These are phyloP conservation scores for Coecobrya sp. DNA, from an alignment of 2,888 invertebrate species.

Conservation along the genomic window DNA sequence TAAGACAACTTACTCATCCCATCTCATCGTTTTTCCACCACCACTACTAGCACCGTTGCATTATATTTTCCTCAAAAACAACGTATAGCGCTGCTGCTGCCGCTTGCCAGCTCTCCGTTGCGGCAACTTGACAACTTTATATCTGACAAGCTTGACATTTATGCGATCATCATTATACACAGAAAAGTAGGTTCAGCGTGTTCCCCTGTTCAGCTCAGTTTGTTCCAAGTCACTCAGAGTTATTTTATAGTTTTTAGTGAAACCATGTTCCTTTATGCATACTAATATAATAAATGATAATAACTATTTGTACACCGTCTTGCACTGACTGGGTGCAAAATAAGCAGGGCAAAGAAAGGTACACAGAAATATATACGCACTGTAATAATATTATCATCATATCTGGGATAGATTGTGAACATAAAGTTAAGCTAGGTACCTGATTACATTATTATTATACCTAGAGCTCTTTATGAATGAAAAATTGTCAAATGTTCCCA, in stretches of 20 bases:
- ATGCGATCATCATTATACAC: slow-evolving; percentile 79
- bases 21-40: slow-evolving; percentile 49
- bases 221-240: slow-evolving; percentile 78
- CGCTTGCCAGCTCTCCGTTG: slow-evolving; percentile 68
- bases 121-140: slow-evolving; percentile 82
- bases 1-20: slow-evolving; percentile 25
- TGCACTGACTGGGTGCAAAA: slow-evolving; percentile 11
- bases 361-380: not conserved
- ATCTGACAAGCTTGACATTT: slow-evolving; percentile 83
- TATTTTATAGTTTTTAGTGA: slow-evolving; percentile 77
- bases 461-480: slow-evolving; percentile 54
- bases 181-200: slow-evolving; percentile 78
- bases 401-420: slow-evolving; percentile 16
- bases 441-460: slow-evolving; percentile 51
- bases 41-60: not conserved
- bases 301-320: slow-evolving; percentile 41
- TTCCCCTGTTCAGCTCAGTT: slow-evolving; percentile 77
- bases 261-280: slow-evolving; percentile 45
- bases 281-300: slow-evolving; percentile 25
- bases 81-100: slow-evolving; percentile 32
- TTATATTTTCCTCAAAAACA: slow-evolving; percentile 29
- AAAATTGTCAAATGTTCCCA: slow-evolving; percentile 29
- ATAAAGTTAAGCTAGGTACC: slow-evolving; percentile 58
- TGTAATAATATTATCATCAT: slow-evolving; percentile 1
- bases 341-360: not conserved